Evolutionary conservation across 2,797 vertebrate species (phyloP), one percentile per base, ranked within the genome.

Genomic region (Typhlichthys eigenmanni): DNA sequence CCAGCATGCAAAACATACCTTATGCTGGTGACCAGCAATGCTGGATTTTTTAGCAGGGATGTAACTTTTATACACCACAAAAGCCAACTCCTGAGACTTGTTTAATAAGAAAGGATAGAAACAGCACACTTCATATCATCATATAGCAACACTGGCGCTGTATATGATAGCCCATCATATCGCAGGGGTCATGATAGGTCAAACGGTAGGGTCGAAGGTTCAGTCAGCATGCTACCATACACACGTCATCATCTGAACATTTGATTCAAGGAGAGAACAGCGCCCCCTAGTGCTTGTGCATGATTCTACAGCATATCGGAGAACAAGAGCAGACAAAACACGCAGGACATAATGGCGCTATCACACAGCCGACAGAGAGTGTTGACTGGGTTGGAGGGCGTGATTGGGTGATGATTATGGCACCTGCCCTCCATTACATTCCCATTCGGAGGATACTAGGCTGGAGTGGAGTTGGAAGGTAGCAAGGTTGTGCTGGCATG

Each of bases 121-220:
- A 81, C 51, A 82, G 58, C 83, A 90, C 89, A 82, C 87, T 66
- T 68, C 32, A 17, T 62, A 17, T 76, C 14, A 82, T 88, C 90
- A 91, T 91, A 90, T 90, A 74, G 60, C 89, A 84, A 85, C 64
- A 19, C 19, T 11, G 17, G 45, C 1, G 9, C 88, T 78, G 85
- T 81, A 90, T 91, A 89, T 89, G 90, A 90, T 85, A 67, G 47
- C 63, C 78, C 73, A 78, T 79, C 77, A 78, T 66, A 59, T 59
- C 60, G 74, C 67, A 74, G 29, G 70, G 55, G 47, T 59, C 68
- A 71, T 76, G 82, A 84, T 49, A 72, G 74, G 79, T 68, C 51
- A 47, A 70, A 83, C 69, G 67, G 47, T 63, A 63, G 19, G 38
- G 55, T 13, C 24, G 19, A 16, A 19, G 46, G 17, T 62, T 14